Evolutionary conservation across 2,888 invertebrate genomes (phyloP).

Genomic region (Sylvicola cinctus): DNA sequence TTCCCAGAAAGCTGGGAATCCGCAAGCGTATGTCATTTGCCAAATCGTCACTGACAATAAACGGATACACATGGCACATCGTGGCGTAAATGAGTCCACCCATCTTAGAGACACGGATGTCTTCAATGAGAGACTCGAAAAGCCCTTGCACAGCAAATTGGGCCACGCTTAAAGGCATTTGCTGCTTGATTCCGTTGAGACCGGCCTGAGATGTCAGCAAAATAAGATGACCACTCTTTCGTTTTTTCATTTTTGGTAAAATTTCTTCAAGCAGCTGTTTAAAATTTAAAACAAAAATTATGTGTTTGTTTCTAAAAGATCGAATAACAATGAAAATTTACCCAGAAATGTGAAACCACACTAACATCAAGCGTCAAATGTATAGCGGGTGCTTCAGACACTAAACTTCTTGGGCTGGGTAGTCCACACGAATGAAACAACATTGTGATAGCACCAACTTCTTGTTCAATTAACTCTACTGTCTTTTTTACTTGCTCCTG

Average conservation of each 20-base stretch:
- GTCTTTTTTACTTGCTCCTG: conserved; percentile 28
- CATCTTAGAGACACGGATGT: conserved; percentile 31
- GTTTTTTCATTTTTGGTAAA: conserved; percentile 35
- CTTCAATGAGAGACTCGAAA: conserved; percentile 38
- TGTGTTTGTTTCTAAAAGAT: too few relatives aligned
- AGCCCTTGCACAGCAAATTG: conserved; percentile 46
- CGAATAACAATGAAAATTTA: conserved; percentile 14
- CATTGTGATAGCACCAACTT: conserved; percentile 37
- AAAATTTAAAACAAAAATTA: conserved; percentile 2
- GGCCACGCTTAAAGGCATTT: conserved; percentile 37
- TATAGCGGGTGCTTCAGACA: conserved; percentile 31
- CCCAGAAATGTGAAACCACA: conserved; percentile 41
- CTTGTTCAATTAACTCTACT: conserved; percentile 27
- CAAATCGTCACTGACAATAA: conserved; percentile 32
- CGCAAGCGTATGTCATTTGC: conserved; percentile 32
- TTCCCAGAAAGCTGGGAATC: conserved; percentile 43
- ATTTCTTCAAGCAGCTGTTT: conserved; percentile 35
- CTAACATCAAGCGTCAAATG: conserved; percentile 34
- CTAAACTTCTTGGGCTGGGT: conserved; percentile 34
- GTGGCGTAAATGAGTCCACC: conserved; percentile 35
- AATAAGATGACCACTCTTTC: conserved; percentile 36
- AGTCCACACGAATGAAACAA: conserved; percentile 41
- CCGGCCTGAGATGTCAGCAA: conserved; percentile 41
- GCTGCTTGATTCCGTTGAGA: conserved; percentile 32
- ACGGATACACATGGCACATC: conserved; percentile 39